Base-by-base conservation (phyloP, 2,113 vertebrate genomes). In the Callopanchax toddi region DNA sequence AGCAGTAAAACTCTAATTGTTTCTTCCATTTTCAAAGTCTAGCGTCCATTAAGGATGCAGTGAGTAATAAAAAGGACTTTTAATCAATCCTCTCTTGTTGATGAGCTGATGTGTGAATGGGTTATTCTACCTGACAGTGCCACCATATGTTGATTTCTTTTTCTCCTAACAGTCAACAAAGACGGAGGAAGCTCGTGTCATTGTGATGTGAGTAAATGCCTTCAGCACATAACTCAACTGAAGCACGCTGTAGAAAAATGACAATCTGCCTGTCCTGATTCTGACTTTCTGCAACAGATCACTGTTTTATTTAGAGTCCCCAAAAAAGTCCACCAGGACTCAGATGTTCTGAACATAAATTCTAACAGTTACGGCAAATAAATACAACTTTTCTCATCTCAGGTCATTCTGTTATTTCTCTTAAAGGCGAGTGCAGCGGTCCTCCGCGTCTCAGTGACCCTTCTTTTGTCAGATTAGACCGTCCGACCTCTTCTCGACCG, bases 1-100 rank as follows among this genome's bases (percentile, higher is more conserved):
- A 90, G 90, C 89, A 91, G 91, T 93, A 92, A 92, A 92, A 91
- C 86, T 92, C 88, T 88, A 92, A 93, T 91, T 92, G 90, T 93
- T 93, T 91, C 89, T 88, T 91, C 89, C 89, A 89, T 91, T 92
- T 92, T 92, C 87, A 92, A 92, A 90, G 91, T 91, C 87, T 91
- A 79, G 82, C 82, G 76, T 91, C 89, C 91, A 93, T 92, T 93
- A 93, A 92, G 87, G 84, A 91, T 89, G 89, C 85, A 77, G 89
- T 73, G 74, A 79, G 90, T 87, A 90, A 92, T 92, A 92, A 92
- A 92, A 89, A 83, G 85, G 85, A 89, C 83, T 91, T 92, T 92
- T 93, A 93, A 93, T 93, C 92, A 93, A 91, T 89, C 89, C 85
- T 90, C 80, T 90, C 85, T 81, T 87, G 90, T 90, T 90, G 88